A percentile compares a stretch with the other conserved stretches of the same genome.
Evolutionary conservation across 2,113 vertebrate species (phyloP).

Genomic region (Sisor rabdophorus): DNA sequence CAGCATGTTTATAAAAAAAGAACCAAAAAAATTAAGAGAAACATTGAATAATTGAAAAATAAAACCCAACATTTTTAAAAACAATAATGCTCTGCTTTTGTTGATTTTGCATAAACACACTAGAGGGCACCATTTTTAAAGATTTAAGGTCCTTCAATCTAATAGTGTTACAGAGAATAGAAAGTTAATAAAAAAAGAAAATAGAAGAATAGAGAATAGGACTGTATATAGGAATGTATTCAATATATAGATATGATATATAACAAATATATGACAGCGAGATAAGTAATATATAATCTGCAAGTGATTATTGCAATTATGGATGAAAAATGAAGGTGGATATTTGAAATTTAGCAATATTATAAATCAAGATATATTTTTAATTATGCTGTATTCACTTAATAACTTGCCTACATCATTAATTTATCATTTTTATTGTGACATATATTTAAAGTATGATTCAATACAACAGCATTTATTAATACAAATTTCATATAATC

Average conservation of each 20-base stretch:
- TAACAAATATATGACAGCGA: background rate
- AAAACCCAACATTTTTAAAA: background rate
- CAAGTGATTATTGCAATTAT: background rate
- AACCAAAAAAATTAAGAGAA: too few species aligned
- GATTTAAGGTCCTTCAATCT: background rate
- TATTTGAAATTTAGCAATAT: background rate
- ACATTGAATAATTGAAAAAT: too few species aligned
- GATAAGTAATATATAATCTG: background rate
- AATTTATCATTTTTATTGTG: background rate
- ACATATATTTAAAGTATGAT: background rate
- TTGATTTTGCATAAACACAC: constrained; percentile 18
- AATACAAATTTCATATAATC: background rate
- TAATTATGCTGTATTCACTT: background rate
- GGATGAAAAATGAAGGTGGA: too few species aligned
- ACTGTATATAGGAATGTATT: too few species aligned
- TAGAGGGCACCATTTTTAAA: constrained; percentile 19
- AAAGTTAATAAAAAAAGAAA: too few species aligned
- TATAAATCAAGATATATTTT: background rate
- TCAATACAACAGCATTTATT: background rate
- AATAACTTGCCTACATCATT: background rate
- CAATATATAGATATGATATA: background rate
- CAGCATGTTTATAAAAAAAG: background rate
- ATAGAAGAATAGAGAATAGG: too few species aligned
- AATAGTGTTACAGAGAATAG: background rate
- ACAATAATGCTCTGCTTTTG: background rate